Conservation (phyloP, 2,113 vertebrate genomes). For the Aix galericulata region DNA sequence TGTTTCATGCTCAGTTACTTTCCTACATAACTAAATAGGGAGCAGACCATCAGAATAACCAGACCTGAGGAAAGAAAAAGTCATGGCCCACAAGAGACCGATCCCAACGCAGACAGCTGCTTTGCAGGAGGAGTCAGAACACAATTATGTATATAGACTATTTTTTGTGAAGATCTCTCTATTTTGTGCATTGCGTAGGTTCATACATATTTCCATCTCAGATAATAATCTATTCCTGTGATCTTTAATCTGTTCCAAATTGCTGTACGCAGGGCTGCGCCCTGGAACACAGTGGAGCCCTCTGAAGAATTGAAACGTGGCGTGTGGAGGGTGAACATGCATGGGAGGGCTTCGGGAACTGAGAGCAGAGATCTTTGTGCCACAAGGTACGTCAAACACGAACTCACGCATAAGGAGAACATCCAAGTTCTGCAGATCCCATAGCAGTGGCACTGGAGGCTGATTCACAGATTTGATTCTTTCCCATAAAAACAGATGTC, state of each 20-base stretch:
- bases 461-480: not conserved
- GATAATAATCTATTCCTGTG: not conserved
- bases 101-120: not conserved
- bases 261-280: not conserved
- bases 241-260: not conserved
- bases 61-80: not conserved
- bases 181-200: not conserved
- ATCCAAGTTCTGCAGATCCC: not conserved
- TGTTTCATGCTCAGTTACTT: not conserved
- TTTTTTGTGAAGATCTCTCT: not conserved
- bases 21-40: not conserved
- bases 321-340: rapidly evolving
- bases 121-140: not conserved
- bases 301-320: not conserved
- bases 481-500: no score
- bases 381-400: not conserved
- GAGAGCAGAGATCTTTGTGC: not conserved
- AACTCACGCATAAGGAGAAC: not conserved
- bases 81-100: not conserved
- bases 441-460: not conserved
- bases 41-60: not conserved
- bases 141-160: rapidly evolving
- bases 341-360: not conserved
- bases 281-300: not conserved
- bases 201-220: not conserved